phyloP scores from a whole-genome alignment of 2,113 vertebrate genomes.

The Brevimyrus niger region DNA sequence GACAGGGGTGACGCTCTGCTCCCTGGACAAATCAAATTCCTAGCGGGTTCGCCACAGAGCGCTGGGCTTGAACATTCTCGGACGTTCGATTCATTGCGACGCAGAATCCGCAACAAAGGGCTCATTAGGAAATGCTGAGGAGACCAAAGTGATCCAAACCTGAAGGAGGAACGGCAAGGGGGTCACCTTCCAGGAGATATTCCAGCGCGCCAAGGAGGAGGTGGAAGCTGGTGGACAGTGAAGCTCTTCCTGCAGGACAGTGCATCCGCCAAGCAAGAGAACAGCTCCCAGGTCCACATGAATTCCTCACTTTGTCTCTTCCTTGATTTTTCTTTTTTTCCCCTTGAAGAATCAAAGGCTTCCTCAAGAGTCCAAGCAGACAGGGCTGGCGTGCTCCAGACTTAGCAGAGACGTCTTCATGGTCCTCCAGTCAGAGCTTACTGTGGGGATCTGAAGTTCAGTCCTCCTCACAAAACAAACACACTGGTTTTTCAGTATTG shows the following conservation, averaged over 20 bases:
- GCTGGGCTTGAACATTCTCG: neutral
- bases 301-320: neutral
- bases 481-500: conserved; percentile 52
- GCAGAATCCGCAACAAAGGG: neutral
- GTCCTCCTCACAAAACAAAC: conserved; percentile 57
- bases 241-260: neutral
- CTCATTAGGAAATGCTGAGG: neutral
- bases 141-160: neutral
- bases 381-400: neutral
- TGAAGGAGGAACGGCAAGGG: neutral
- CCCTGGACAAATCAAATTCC: neutral
- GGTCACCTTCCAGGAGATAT: conserved; percentile 7
- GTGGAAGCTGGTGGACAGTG: neutral
- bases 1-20: neutral
- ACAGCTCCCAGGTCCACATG: neutral
- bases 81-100: neutral
- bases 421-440: conserved; percentile 30
- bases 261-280: neutral
- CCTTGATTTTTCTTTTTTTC: neutral
- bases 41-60: neutral
- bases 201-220: neutral
- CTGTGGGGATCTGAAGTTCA: conserved; percentile 53
- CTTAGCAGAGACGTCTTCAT: conserved; percentile 22
- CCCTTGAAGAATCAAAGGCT: neutral
- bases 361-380: conserved; percentile 15